These are phyloP conservation scores for Hexactinellida sp. DNA, from an alignment of 37 sponge, comb jelly and placozoan species.

Conservation along the genomic window DNA sequence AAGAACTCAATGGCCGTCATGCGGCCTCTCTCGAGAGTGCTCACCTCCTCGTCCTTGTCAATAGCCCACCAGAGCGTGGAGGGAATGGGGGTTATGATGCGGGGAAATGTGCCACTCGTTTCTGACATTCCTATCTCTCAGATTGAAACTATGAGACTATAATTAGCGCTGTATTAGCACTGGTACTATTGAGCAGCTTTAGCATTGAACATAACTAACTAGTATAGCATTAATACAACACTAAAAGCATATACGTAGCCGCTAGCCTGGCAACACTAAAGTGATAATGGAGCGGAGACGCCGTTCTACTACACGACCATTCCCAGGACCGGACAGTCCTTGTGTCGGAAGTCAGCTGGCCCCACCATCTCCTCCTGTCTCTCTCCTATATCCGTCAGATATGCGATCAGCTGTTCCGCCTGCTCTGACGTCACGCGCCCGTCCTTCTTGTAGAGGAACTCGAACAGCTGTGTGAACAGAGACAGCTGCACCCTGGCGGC, in stretches of 20 bases:
- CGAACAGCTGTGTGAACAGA: constrained; percentile 58
- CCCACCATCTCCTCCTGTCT: constrained; percentile 52
- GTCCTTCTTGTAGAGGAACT: constrained; percentile 12
- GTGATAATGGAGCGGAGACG: background rate
- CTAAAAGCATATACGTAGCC: background rate
- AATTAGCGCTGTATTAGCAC: no score
- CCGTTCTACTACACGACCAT: background rate
- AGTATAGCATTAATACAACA: no score
- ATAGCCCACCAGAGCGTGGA: background rate
- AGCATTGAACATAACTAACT: no score
- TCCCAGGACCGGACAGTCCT: constrained; percentile 56
- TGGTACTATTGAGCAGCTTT: no score
- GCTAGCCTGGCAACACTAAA: background rate
- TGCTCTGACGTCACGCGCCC: constrained; percentile 9
- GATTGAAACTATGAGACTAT: background rate
- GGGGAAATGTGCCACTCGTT: background rate
- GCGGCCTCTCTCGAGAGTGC: background rate
- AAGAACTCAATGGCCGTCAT: constrained; percentile 10
- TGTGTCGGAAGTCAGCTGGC: constrained; percentile 65
- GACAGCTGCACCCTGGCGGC: constrained; percentile 53
- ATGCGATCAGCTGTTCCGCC: background rate
- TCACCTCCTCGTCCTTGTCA: background rate
- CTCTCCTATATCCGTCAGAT: background rate
- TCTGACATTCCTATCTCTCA: background rate
- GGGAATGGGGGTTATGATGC: background rate